Percentiles rank a stretch among this genome's conserved stretches.
These are phyloP conservation scores for Phasianus colchicus DNA, from an alignment of 2,113 vertebrate genomes.

Conservation along the genomic window DNA sequence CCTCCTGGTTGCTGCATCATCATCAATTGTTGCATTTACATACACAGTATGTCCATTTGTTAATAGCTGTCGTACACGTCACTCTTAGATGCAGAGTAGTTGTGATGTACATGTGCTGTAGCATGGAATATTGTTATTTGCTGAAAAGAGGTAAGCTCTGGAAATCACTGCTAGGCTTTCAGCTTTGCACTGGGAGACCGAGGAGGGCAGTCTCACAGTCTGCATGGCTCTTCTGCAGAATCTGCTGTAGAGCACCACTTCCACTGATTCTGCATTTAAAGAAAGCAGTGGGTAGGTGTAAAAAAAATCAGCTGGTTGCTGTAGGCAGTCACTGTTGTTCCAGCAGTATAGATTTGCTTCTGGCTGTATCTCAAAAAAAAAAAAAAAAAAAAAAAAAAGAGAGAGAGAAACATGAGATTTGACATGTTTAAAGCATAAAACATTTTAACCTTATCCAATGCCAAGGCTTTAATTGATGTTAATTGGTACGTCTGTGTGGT, in stretches of 20 bases:
- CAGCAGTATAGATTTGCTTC: not conserved
- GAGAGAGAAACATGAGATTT: not conserved
- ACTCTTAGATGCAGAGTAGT: not conserved
- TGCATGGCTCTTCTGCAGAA: not conserved
- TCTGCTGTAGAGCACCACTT: not conserved
- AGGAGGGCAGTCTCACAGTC: rapidly evolving
- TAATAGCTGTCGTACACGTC: not conserved
- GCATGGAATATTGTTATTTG: not conserved
- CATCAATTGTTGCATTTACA: not conserved
- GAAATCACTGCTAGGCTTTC: not conserved
- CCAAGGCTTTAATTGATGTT: not conserved
- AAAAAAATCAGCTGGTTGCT: not conserved
- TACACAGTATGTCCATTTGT: not conserved
- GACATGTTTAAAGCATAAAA: not conserved
- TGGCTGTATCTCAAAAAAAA: not conserved
- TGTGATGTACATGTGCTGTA: rapidly evolving
- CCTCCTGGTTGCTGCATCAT: not conserved
- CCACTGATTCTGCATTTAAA: not conserved
- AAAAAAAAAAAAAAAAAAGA: not conserved
- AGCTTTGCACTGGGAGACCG: not conserved
- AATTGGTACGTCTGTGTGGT: not conserved
- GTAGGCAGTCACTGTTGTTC: not conserved
- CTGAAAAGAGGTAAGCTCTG: not conserved
- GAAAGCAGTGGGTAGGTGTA: not conserved
- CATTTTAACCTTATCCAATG: not conserved